phyloP scores from a whole-genome alignment of 2,797 vertebrate species.

The Pseudocheirus occidentalis region DNA sequence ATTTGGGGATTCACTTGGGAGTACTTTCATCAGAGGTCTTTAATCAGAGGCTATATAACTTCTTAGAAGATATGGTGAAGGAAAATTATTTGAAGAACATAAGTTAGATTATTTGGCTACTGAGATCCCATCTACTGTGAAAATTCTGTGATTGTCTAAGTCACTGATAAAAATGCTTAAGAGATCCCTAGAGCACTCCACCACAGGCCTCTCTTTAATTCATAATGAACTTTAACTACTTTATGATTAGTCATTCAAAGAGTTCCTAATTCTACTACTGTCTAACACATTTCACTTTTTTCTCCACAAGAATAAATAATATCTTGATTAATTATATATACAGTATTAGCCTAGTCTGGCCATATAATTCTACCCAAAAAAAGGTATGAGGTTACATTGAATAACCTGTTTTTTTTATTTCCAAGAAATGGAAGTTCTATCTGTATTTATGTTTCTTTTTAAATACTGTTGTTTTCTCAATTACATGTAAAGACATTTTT shows the following conservation, averaged over 20 bases:
- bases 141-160: not conserved
- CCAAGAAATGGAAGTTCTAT: not conserved
- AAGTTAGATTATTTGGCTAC: not conserved
- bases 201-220: not conserved
- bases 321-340: not conserved
- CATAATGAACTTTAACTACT: not conserved
- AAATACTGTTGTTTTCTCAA: not conserved
- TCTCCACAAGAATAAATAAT: not conserved
- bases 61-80: not conserved
- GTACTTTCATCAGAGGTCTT: not conserved
- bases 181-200: not conserved
- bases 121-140: not conserved
- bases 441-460: not conserved
- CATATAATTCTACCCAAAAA: not conserved
- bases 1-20: not conserved
- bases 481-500: not conserved
- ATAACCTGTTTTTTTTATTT: not conserved
- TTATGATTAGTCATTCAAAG: not conserved
- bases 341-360: not conserved
- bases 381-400: not conserved
- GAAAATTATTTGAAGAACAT: not conserved
- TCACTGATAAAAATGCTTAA: not conserved
- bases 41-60: not conserved
- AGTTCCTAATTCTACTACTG: not conserved
- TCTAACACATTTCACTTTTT: not conserved